Conservation (phyloP, 1,140 invertebrate species). For the Penaeus japonicus region DNA sequence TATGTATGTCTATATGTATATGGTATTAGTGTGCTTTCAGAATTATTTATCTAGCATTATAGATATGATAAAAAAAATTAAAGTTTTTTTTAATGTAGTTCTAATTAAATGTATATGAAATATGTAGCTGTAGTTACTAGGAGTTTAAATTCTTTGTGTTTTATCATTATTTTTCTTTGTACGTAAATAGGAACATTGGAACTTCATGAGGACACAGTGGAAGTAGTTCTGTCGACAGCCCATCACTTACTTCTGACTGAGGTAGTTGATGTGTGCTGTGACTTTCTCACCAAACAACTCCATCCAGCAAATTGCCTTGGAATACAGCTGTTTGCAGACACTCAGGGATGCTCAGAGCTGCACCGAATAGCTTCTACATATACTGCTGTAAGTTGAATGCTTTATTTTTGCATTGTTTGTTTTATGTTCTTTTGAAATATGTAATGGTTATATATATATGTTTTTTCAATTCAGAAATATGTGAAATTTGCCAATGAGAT, state of each 20-base stretch:
- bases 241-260: conserved; percentile 86
- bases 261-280: conserved; percentile 88
- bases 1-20: no score
- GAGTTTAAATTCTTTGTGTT: no score
- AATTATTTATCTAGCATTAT: no score
- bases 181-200: conserved; percentile 69
- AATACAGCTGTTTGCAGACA: conserved; percentile 90
- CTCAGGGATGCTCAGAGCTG: conserved; percentile 82
- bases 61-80: no score
- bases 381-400: conserved; percentile 68
- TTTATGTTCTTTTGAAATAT: background rate
- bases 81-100: no score
- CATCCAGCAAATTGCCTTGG: conserved; percentile 94
- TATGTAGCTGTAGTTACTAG: no score
- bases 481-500: background rate
- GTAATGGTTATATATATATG: background rate
- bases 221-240: conserved; percentile 84
- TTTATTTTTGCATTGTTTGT: background rate
- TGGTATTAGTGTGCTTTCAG: no score
- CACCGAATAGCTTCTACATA: conserved; percentile 81
- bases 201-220: conserved; percentile 72
- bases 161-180: no score
- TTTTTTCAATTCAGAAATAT: conserved; percentile 61
- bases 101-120: no score
- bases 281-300: conserved; percentile 87